These are phyloP conservation scores for Anoncus sp. DNA, from an alignment of 2,888 invertebrate genomes.

Conservation along the genomic window DNA sequence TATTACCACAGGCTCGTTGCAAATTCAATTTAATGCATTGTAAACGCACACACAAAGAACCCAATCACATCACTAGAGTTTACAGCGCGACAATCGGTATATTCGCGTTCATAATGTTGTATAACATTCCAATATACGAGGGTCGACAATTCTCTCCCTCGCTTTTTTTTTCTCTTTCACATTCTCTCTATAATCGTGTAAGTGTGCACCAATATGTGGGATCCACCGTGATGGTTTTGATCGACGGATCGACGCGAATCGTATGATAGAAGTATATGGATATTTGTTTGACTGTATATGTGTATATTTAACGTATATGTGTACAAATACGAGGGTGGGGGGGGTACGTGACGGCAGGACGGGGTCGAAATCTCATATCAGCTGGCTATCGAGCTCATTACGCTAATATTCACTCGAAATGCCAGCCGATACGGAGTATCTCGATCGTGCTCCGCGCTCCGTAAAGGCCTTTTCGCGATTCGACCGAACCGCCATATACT, in stretches of 20 bases:
- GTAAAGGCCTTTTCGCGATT: slow-evolving; percentile 78
- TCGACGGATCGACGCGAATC: slow-evolving; percentile 59
- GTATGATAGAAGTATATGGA: neutral
- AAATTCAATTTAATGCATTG: slow-evolving; percentile 20
- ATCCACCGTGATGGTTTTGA: slow-evolving; percentile 53
- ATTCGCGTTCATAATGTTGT: slow-evolving; percentile 52
- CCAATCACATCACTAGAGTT: slow-evolving; percentile 17
- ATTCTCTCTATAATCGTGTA: slow-evolving; percentile 9
- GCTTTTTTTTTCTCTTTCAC: slow-evolving; percentile 21
- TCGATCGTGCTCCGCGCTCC: slow-evolving; percentile 79
- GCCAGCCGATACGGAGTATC: slow-evolving; percentile 78
- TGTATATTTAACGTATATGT: neutral
- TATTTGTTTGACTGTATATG: neutral
- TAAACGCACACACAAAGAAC: slow-evolving; percentile 1
- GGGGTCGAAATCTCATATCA: slow-evolving; percentile 79
- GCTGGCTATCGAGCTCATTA: slow-evolving; percentile 81
- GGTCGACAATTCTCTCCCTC: slow-evolving; percentile 40
- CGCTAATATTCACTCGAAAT: slow-evolving; percentile 82
- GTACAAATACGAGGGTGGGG: slow-evolving; percentile 12
- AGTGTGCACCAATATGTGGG: slow-evolving; percentile 16
- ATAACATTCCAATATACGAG: slow-evolving; percentile 51
- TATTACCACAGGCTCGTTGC: slow-evolving; percentile 8
- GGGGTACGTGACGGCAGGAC: slow-evolving; percentile 73
- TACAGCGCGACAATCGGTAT: slow-evolving; percentile 8
- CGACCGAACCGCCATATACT: slow-evolving; percentile 55